A percentile compares a stretch with the other conserved stretches of the same genome.
phyloP scores from a whole-genome alignment of 2,888 invertebrate genomes.

The Eupithecia abbreviata region DNA sequence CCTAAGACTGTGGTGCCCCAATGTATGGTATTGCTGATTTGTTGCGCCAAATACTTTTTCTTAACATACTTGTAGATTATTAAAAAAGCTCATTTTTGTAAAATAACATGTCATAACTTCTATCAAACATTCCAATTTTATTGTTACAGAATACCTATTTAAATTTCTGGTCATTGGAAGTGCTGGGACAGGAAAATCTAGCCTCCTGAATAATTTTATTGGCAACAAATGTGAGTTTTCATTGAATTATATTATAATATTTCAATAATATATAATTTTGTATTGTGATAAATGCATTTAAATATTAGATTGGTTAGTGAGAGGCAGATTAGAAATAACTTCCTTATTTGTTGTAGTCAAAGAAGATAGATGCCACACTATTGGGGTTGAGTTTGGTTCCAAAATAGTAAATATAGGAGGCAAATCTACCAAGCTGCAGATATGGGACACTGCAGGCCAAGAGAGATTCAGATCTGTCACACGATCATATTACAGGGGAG shows the following conservation, averaged over 20 bases:
- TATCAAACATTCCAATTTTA: not conserved
- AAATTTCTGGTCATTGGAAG: slow-evolving; percentile 94
- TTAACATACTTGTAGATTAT: too few species aligned
- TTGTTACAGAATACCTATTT: slow-evolving; percentile 89
- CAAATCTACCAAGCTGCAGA: slow-evolving; percentile 91
- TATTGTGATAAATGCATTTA: too few species aligned
- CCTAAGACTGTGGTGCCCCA: too few species aligned
- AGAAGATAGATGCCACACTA: slow-evolving; percentile 92
- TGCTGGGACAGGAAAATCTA: slow-evolving; percentile 93
- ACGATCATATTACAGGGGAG: slow-evolving; percentile 92
- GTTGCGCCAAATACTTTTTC: too few species aligned
- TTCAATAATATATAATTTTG: too few species aligned
- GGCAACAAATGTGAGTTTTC: slow-evolving; percentile 91
- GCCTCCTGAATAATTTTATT: slow-evolving; percentile 92
- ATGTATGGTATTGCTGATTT: too few species aligned
- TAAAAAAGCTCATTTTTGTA: too few species aligned
- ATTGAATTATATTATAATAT: too few species aligned
- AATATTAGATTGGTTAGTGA: not conserved
- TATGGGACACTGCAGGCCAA: slow-evolving; percentile 97
- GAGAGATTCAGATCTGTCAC: slow-evolving; percentile 98
- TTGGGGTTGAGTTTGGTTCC: slow-evolving; percentile 94
- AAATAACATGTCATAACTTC: too few species aligned
- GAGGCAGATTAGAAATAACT: not conserved
- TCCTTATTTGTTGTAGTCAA: slow-evolving; percentile 83
- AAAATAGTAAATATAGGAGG: slow-evolving; percentile 92